Evolutionary conservation across 2,797 vertebrate genomes (phyloP), one percentile per base, ranked within the genome.

Genomic region (Loriculus beryllinus): DNA sequence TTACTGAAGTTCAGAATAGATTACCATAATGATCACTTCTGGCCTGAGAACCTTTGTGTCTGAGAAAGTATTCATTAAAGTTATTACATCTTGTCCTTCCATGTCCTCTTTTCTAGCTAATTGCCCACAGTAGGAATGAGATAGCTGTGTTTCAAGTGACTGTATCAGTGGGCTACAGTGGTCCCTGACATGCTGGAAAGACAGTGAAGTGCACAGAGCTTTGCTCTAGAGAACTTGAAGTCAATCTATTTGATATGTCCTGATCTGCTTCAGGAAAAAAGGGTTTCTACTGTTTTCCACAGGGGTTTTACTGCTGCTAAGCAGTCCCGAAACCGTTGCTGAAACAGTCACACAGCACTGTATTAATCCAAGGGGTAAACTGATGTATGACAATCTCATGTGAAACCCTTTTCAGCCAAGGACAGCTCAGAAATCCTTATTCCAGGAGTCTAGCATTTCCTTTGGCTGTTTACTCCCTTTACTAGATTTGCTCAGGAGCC

Each of bases 31-130:
- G 40, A 76, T 74, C 63, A 23, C 31, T 95, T 74, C 56, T 86
- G 83, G 29, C 37, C 56, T 80, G 23, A 84, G 51, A 92, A 88
- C 33, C 14, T 79, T 88, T 93, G 59, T 67, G 35, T 70, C 67
- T 87, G 78, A 77, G 68, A 74, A 94, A 77, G 28, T 82, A 89
- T 85, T 94, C n/a, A 52, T 84, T 87, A 56, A 92, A 95, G 21
- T 74, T 85, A 77, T 56, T 87, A 42, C 51, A 64, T 67, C 43
- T 70, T 82, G 64, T 92, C 68, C 71, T 95, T 91, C 64, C 17
- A 2, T 74, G 71, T 79, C 86, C 84, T 75, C 54, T 82, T 90
- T 93, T 39, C 42, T 59, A 72, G 67, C 9, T 69, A 88, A 84
- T 75, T 90, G 54, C 49, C 74, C 76, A 12, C 49, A 72, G 54